These are phyloP conservation scores for Haliclona indistincta DNA, from an alignment of 37 sponge, comb jelly and placozoan genomes.

Conservation along the genomic window DNA sequence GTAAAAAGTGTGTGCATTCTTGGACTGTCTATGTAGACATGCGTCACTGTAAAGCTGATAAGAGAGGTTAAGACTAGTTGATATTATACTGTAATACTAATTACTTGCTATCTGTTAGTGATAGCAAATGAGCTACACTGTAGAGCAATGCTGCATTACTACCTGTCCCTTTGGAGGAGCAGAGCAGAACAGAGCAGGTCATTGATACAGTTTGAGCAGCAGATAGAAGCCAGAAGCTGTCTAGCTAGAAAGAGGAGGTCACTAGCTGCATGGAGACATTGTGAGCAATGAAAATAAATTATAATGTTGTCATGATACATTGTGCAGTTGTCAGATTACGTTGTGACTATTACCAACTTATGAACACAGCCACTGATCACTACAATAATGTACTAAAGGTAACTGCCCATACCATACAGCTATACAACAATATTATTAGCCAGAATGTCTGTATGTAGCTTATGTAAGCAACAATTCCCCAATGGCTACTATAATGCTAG, in stretches of 20 bases:
- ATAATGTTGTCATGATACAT: background rate
- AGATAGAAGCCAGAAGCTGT: slow-evolving; percentile 14
- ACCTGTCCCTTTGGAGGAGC: slow-evolving; percentile 15
- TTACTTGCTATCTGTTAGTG: background rate
- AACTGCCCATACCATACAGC: background rate
- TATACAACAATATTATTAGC: background rate
- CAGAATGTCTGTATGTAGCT: background rate
- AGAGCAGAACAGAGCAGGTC: slow-evolving; percentile 6
- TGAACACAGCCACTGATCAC: slow-evolving; percentile 10
- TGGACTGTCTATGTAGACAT: no score
- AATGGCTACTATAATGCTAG: no score
- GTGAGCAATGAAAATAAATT: slow-evolving; percentile 27
- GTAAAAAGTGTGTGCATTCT: no score
- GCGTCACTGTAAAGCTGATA: no score
- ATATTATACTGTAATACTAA: no score
- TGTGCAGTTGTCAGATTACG: slow-evolving; percentile 26
- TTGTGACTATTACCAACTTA: slow-evolving; percentile 3
- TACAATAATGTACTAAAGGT: slow-evolving; percentile 19
- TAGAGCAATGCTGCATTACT: background rate
- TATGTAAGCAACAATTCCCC: no score
- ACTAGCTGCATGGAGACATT: slow-evolving; percentile 38
- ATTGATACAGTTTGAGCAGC: slow-evolving; percentile 39
- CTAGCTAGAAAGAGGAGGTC: slow-evolving; percentile 22
- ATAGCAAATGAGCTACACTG: slow-evolving; percentile 11
- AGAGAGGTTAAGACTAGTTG: no score